phyloP scores from a whole-genome alignment of 2,888 invertebrate genomes.

The Neoscelio sp. region DNA sequence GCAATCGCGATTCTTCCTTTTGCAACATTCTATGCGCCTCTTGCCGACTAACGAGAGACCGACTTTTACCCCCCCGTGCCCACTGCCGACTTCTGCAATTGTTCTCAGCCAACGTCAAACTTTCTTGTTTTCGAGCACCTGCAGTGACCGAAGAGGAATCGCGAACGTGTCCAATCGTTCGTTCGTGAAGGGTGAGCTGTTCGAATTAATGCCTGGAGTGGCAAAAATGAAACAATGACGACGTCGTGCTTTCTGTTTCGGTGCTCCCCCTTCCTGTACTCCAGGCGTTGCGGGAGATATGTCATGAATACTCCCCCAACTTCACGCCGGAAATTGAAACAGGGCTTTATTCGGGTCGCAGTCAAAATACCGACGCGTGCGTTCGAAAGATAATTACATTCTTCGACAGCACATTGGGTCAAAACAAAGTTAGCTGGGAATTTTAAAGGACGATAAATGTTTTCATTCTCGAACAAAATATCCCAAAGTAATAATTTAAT shows the following conservation, averaged over 20 bases:
- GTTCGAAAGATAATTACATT: conserved; percentile 21
- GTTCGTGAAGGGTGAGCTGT: conserved; percentile 14
- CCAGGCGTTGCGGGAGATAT: conserved; percentile 18
- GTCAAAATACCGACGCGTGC: conserved; percentile 38
- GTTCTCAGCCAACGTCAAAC: conserved; percentile 56
- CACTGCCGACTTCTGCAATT: conserved; percentile 54
- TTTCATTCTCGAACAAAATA: no score
- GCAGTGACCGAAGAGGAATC: conserved; percentile 56
- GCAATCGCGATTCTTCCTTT: conserved; percentile 30
- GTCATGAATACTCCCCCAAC: conserved; percentile 36
- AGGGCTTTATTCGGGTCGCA: conserved; percentile 18
- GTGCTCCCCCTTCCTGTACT: neutral
- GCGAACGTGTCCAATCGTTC: conserved; percentile 66
- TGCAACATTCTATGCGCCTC: conserved; percentile 10
- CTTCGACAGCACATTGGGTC: neutral
- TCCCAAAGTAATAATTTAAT: no score
- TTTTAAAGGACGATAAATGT: conserved; percentile 13
- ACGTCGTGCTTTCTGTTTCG: conserved; percentile 24
- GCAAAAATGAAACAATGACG: conserved; percentile 59
- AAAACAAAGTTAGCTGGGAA: neutral
- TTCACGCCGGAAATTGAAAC: conserved; percentile 13
- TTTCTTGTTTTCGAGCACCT: conserved; percentile 59
- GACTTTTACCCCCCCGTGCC: conserved; percentile 21
- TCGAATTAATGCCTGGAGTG: conserved; percentile 36
- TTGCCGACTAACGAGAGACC: conserved; percentile 52